Percentiles rank a stretch among this genome's conserved stretches.
Conservation (phyloP, 2,888 invertebrate genomes). For the Xanthorhoe designata region DNA sequence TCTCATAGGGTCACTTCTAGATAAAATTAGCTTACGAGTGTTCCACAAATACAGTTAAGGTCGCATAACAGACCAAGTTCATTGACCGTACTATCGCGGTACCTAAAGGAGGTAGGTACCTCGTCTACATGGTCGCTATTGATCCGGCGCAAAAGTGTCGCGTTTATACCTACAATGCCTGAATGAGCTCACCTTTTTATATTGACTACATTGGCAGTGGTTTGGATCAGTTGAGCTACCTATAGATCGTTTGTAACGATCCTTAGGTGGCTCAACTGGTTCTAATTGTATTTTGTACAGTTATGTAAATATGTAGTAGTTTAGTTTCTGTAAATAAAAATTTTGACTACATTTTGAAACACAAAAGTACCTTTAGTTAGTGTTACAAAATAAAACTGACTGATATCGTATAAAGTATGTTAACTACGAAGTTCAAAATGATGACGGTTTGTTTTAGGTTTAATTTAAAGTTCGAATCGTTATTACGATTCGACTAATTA, state of each 20-base stretch:
- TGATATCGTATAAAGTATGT: too few species aligned
- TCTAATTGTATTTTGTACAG: too few species aligned
- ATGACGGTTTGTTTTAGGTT: too few species aligned
- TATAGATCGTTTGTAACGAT: too few species aligned
- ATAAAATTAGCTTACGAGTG: constrained; percentile 19
- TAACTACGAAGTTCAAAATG: too few species aligned
- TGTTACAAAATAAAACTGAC: neutral
- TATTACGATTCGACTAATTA: too few species aligned
- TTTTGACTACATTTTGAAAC: neutral
- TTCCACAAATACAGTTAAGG: constrained; percentile 42
- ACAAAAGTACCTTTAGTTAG: neutral
- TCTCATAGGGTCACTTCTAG: neutral
- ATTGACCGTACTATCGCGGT: constrained; percentile 46
- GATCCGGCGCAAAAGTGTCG: constrained; percentile 47
- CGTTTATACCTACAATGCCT: constrained; percentile 34
- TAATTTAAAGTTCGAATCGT: too few species aligned
- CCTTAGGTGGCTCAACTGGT: too few species aligned
- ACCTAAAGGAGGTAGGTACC: constrained; percentile 29
- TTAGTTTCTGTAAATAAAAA: too few species aligned
- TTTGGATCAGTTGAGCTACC: too few species aligned
- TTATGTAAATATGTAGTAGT: too few species aligned
- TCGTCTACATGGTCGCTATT: constrained; percentile 47
- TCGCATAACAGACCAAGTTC: constrained; percentile 49
- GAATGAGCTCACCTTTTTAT: constrained; percentile 20
- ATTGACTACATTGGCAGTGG: constrained; percentile 1